Conservation (phyloP, 2,113 vertebrate genomes). For the Neoarius graeffei region DNA sequence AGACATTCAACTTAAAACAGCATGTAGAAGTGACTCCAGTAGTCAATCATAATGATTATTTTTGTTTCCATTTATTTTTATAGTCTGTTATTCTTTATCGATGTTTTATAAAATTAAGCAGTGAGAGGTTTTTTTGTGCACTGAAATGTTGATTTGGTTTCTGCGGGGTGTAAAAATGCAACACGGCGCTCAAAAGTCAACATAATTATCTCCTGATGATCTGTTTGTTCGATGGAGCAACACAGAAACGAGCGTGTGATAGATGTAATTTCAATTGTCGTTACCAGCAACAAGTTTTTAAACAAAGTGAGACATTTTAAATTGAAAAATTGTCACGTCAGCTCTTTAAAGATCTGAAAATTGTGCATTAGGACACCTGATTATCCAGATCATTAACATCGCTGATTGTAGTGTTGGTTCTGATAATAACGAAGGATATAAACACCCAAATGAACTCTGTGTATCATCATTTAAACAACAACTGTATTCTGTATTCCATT, state of each 20-base stretch:
- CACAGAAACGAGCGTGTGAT: slow-evolving; percentile 12
- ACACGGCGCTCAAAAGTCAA: background rate
- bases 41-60: background rate
- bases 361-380: background rate
- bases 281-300: background rate
- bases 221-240: slow-evolving; percentile 11
- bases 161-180: background rate
- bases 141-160: background rate
- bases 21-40: no score
- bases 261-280: background rate
- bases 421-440: background rate
- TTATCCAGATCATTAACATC: background rate
- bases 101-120: background rate
- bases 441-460: background rate
- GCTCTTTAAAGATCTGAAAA: background rate
- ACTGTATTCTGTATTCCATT: background rate
- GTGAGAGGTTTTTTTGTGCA: background rate
- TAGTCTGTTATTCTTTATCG: background rate
- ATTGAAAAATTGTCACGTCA: background rate
- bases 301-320: background rate
- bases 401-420: background rate
- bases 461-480: background rate
- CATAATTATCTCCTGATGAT: slow-evolving; percentile 33
- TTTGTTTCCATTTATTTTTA: background rate
- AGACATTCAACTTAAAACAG: no score